Base-by-base conservation (phyloP, 1,140 invertebrate species). In the Drosophila sp. region DNA sequence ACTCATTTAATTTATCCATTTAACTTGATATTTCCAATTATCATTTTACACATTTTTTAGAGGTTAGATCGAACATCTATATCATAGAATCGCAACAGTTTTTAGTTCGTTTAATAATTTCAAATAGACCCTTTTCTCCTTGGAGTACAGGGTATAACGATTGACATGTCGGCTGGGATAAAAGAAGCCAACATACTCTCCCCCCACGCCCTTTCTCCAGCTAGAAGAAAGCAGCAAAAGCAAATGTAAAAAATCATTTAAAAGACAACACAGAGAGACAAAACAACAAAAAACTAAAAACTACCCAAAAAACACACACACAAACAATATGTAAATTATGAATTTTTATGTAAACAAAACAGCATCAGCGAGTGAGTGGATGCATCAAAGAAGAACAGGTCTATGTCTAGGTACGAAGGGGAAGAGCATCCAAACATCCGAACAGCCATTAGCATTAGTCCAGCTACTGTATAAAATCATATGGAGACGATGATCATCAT, bases 391-490 rank as follows among this genome's bases (percentile, higher is more conserved):
- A 87, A 79, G 83, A 87, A 79, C 70, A 80, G 81, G 72, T 76
- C 73, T 38, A 38, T 17, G 17, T 8, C 35, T 50, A 8, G 44
- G 25, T 64, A 38, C 55, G 60, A 66, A 67, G 73, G 62, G 56
- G 41, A 25, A 32, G 60, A 47, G 41, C 41, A 38, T 38, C 10
- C 40, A 62, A 64, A 30, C 54, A 58, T 40, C 60, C 60, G 44
- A 33, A 60, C 66, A 71, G 60, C 84, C 80, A 90, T 80, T 89
- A 89, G 80, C 76, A 50, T 50, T 68, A 76, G 73, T 66, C 84
- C 84, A 87, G 84, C 84, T 87, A 87, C 84, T 87, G 84, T 87
- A 87, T 87, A 90, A 77, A 87, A 78, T 87, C 83, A 83, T 55
- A 64, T 64, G 65, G 50, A 60, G 66, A 33, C 27, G 25, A 70